Percentiles rank a stretch among this genome's conserved stretches.
phyloP scores from a whole-genome alignment of 2,113 vertebrate genomes.

The Hemiscyllium ocellatum region DNA sequence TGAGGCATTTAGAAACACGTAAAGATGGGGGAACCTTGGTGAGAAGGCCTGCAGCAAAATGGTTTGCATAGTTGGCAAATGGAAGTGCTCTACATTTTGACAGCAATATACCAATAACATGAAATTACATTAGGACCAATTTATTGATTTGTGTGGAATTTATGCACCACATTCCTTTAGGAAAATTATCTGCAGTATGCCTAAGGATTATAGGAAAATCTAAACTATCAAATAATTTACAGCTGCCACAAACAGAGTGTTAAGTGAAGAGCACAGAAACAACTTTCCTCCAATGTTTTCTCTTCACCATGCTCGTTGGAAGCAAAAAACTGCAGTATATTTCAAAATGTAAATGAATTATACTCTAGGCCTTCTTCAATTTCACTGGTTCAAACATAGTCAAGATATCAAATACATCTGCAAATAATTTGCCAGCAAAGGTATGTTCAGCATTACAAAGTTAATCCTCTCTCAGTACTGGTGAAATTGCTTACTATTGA shows the following conservation, averaged over 20 bases:
- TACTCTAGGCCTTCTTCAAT: neutral
- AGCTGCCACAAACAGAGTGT: neutral
- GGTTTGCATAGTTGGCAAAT: conserved; percentile 34
- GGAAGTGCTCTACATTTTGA: neutral
- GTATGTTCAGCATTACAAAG: neutral
- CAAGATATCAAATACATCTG: neutral
- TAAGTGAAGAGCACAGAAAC: neutral
- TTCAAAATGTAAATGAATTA: neutral
- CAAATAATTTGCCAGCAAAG: conserved; percentile 1
- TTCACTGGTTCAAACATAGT: neutral
- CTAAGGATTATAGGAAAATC: neutral
- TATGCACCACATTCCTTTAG: neutral
- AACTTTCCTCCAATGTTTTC: neutral
- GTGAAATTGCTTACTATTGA: neutral
- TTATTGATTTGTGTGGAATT: conserved; percentile 3
- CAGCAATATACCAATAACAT: neutral
- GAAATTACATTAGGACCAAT: neutral
- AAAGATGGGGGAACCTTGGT: neutral
- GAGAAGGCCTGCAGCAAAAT: neutral
- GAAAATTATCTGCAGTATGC: conserved; percentile 5
- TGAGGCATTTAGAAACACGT: neutral
- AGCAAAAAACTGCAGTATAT: neutral
- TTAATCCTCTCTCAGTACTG: neutral
- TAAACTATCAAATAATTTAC: neutral
- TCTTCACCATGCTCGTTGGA: neutral